A percentile compares a stretch with the other conserved stretches of the same genome.
Conservation (phyloP, 2,888 invertebrate species). For the Thymelicus acteon region DNA sequence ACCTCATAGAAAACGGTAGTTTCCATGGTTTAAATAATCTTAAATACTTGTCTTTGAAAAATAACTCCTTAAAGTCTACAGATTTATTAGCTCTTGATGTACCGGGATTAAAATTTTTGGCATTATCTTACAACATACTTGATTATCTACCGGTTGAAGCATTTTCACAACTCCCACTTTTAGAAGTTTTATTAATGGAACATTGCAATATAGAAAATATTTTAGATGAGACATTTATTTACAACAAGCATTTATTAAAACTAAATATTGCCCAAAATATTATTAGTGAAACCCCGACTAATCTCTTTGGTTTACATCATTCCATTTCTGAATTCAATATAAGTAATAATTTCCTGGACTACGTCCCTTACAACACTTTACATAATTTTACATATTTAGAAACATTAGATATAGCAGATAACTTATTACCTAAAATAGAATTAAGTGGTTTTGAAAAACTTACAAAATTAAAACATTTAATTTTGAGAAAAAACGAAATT, state of each 20-base stretch:
- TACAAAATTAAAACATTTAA: constrained; percentile 68
- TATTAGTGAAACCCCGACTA: constrained; percentile 86
- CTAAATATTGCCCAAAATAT: constrained; percentile 90
- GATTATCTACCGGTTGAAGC: constrained; percentile 88
- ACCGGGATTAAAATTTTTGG: constrained; percentile 89
- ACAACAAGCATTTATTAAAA: constrained; percentile 90
- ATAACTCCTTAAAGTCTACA: constrained; percentile 88
- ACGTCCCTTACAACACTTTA: constrained; percentile 91
- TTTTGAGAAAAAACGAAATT: constrained; percentile 75
- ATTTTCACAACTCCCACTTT: constrained; percentile 90
- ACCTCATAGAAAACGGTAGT: constrained; percentile 89
- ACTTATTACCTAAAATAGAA: constrained; percentile 89
- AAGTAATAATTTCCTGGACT: constrained; percentile 89
- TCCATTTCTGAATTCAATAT: constrained; percentile 90
- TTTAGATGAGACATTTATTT: constrained; percentile 88
- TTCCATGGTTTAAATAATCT: constrained; percentile 91
- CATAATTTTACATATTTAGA: constrained; percentile 90
- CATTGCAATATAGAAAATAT: constrained; percentile 88
- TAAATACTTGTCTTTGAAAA: constrained; percentile 90
- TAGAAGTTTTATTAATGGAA: constrained; percentile 89
- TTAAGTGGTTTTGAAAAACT: constrained; percentile 82
- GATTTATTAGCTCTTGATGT: constrained; percentile 90
- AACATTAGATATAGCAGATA: constrained; percentile 88
- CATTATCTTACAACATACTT: constrained; percentile 91
- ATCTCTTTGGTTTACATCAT: constrained; percentile 88